A percentile compares a stretch with the other conserved stretches of the same genome.
These are phyloP conservation scores for Akabosia matsudoensis DNA, from an alignment of 1,140 invertebrate genomes.

Conservation along the genomic window DNA sequence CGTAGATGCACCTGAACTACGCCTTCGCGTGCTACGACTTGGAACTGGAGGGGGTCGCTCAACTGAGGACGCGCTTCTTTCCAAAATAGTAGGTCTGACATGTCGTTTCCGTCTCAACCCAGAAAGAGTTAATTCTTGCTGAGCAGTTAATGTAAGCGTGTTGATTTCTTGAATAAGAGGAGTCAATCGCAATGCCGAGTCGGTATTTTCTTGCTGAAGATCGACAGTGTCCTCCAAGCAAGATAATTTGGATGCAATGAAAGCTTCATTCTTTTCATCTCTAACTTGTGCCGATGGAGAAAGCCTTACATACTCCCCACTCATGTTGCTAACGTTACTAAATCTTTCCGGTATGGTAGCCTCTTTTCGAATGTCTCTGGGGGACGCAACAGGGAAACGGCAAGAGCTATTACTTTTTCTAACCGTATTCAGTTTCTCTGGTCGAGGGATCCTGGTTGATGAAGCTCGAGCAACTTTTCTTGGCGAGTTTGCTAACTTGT, in stretches of 20 bases:
- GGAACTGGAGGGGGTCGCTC: neutral
- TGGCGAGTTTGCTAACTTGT: conserved; percentile 34
- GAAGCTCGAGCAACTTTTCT: neutral
- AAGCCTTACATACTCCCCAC: conserved; percentile 35
- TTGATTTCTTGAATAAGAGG: conserved; percentile 43
- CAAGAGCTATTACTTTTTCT: conserved; percentile 11
- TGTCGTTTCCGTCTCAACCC: neutral
- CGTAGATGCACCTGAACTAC: neutral
- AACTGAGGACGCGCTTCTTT: neutral
- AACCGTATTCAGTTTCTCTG: conserved; percentile 1
- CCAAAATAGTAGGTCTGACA: neutral
- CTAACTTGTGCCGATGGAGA: conserved; percentile 21
- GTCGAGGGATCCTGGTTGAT: conserved; percentile 18
- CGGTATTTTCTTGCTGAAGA: neutral
- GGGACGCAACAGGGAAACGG: neutral
- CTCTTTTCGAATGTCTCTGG: neutral
- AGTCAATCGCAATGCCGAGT: conserved; percentile 26
- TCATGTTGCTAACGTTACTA: neutral
- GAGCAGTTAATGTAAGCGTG: conserved; percentile 33
- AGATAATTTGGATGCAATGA: conserved; percentile 27
- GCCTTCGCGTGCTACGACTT: neutral
- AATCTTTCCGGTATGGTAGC: neutral
- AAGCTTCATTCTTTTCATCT: conserved; percentile 37
- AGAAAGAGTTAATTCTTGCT: conserved; percentile 22
- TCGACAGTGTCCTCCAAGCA: conserved; percentile 9